Percentiles rank a stretch among this genome's conserved stretches.
Evolutionary conservation across 1,140 invertebrate genomes (phyloP).

Genomic region (Zaprionus tsacasi): DNA sequence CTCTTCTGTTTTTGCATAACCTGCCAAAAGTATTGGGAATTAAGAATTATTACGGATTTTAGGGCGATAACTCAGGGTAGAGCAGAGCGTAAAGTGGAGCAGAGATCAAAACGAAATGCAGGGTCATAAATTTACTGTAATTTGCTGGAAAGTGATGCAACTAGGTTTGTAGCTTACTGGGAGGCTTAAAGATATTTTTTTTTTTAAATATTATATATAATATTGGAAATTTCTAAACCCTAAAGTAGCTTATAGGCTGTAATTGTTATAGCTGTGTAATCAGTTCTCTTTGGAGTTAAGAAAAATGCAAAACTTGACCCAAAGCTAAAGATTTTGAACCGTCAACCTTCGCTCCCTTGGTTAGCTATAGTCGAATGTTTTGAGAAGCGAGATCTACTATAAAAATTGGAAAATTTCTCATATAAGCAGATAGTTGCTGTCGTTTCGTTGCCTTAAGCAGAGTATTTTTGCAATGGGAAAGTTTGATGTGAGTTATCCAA

Average conservation of each 20-base stretch:
- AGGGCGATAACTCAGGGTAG: constrained; percentile 34
- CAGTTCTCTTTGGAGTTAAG: background rate
- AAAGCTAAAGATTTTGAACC: background rate
- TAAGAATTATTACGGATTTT: constrained; percentile 49
- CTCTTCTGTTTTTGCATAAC: constrained; percentile 19
- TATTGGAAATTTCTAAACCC: too few species aligned
- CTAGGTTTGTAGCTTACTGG: too few species aligned
- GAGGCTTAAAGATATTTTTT: background rate
- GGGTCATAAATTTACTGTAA: background rate
- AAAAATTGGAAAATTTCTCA: constrained; percentile 30
- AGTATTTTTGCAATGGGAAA: constrained; percentile 9
- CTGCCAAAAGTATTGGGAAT: constrained; percentile 55
- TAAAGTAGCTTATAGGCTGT: background rate
- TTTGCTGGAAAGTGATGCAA: background rate
- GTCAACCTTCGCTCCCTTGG: background rate
- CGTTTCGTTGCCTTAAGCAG: constrained; percentile 13
- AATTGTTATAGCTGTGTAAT: background rate
- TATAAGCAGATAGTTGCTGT: constrained; percentile 12
- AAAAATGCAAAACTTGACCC: background rate
- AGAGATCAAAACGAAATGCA: constrained; percentile 1
- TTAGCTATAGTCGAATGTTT: constrained; percentile 43
- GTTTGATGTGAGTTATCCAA: constrained; percentile 12
- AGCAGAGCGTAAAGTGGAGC: background rate
- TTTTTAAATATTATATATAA: too few species aligned
- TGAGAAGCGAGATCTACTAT: constrained; percentile 33